phyloP scores from a whole-genome alignment of 2,113 vertebrate species.

The western clawed frog (Xenopus tropicalis) region UCB_Xtro_10.0 CM004450.2:89312501-89313000 shows the following conservation, averaged over 20 bases:
- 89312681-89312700: slow-evolving; percentile 45
- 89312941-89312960: background rate
- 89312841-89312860: background rate
- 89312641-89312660: slow-evolving; percentile 35
- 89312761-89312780: slow-evolving; percentile 27
- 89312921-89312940: background rate
- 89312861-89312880: slow-evolving; percentile 2
- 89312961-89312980: background rate
- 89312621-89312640: slow-evolving; percentile 20
- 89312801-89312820: slow-evolving; percentile 1
- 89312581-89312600: slow-evolving; percentile 29
- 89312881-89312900: slow-evolving; percentile 6
- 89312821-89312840: background rate
- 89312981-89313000: background rate
- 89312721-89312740: slow-evolving; percentile 38
- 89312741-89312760: slow-evolving; percentile 49
- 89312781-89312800: background rate
- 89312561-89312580: slow-evolving; percentile 29
- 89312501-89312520: slow-evolving; percentile 32
- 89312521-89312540: slow-evolving; percentile 38
- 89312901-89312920: background rate
- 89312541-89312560: slow-evolving; percentile 15
- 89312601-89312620: slow-evolving; percentile 17
- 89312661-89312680: slow-evolving; percentile 46
- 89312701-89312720: slow-evolving; percentile 51